Base-by-base conservation (phyloP, 2,888 invertebrate genomes). In the Macrophya annulata region DNA sequence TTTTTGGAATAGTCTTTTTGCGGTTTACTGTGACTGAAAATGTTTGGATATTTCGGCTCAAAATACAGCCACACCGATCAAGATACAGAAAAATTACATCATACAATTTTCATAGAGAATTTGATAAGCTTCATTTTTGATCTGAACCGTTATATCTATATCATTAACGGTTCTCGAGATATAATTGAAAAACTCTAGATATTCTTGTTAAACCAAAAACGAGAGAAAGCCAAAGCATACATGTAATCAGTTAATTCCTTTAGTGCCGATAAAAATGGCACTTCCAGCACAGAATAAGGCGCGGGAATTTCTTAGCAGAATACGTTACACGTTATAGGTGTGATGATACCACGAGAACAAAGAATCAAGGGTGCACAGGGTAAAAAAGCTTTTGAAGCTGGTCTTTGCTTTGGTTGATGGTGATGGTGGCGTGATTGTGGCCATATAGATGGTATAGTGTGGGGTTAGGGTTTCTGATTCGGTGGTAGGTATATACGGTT, bases 391-490 rank as follows among this genome's bases (percentile, higher is more conserved):
- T 37, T 6, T 21, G 2, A 25, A 45, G 31, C 31, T 17, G 74
- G 45, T 74, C 74, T 74, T 74, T 74, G 74, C 43, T 74, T 74
- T 45, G 74, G 74, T 45, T 74, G 21, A 74, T 43, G 45, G 74
- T 45, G 21, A 71, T 71, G 37, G 37, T 71, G 37, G 17, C 71
- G 71, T 71, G 40, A 71, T 62, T 21, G 62, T 62, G 17, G 55
- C n/a, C 55, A 55, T n/a, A 8, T 17, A n/a, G 55, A 0, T 55
- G 55, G n/a, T 6, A 8, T 6, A 2, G 74, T 9, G 31, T 12
- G 31, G 17, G 77, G 77, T n/a, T 55, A 17, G 40, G 55, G 77
- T 10, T 77, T 77, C 77, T 55, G 77, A 77, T 77, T 77, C 55
- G 37, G 81, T 31, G n/a, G 9, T n/a, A 17, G 25, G 10, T 48